These are phyloP conservation scores for Himalopsyche anomala DNA, from an alignment of 2,888 invertebrate genomes.

Conservation along the genomic window DNA sequence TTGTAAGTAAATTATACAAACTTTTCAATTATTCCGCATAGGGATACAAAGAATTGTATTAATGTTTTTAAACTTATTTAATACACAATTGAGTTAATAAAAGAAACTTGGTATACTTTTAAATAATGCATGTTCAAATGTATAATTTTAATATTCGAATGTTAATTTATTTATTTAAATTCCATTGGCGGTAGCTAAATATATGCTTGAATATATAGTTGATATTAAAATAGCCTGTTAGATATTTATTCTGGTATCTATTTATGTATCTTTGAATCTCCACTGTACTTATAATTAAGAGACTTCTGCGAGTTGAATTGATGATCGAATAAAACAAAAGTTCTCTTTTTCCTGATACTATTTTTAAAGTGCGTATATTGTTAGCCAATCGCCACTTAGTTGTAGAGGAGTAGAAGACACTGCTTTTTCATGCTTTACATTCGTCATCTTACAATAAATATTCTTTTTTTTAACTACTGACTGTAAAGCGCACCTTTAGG, in stretches of 20 bases:
- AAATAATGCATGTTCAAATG: neutral
- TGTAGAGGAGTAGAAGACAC: conserved; percentile 6
- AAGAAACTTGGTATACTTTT: neutral
- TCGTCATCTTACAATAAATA: neutral
- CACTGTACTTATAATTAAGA: conserved; percentile 41
- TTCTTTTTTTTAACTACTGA: neutral
- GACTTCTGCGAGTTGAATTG: conserved; percentile 39
- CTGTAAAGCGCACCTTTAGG: neutral
- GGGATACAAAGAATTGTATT: neutral
- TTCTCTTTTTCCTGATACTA: neutral
- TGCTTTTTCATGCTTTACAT: neutral
- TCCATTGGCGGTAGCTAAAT: neutral
- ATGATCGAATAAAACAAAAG: conserved; percentile 32
- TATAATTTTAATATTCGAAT: too few relatives aligned
- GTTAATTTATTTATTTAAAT: too few relatives aligned
- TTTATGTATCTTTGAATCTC: conserved; percentile 52
- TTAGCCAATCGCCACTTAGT: neutral
- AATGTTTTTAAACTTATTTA: neutral
- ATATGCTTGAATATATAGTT: neutral
- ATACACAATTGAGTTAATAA: neutral
- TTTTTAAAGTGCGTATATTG: conserved; percentile 27
- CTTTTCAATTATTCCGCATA: neutral
- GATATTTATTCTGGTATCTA: conserved; percentile 47
- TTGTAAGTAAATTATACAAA: neutral
- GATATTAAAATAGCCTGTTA: neutral